Base-by-base conservation (phyloP, 2,797 vertebrate species). In the Pseudomugil gertrudae region DNA sequence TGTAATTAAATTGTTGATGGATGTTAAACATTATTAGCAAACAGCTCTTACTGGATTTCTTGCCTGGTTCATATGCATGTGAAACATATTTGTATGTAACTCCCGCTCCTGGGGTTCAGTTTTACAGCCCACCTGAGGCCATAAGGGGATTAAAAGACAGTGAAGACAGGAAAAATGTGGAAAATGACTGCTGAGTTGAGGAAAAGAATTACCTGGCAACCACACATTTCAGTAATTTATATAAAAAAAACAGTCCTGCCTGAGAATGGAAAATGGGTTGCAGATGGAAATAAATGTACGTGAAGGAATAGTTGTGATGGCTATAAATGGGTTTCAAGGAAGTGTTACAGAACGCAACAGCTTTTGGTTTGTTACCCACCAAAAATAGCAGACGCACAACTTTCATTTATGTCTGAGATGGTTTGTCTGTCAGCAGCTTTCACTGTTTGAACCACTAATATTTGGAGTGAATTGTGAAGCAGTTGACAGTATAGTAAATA, bases 221-320 rank as follows among this genome's bases (percentile, higher is more conserved):
- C 9, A 19, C 4, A 69, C 5, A 33, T 71, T 73, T 73, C n/a
- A 55, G 29, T 63, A 9, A 26, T 26, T 36, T 27, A 21, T 21
- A 27, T 29, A 32, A 27, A 57, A 83, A 63, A 40, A 48, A 59
- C 53, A 59, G 54, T 13, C n/a, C 27, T 71, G 78, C 27, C 10
- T 50, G 10, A 43, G 51, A 78, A 65, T 55, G 72, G 81, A 69
- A 84, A 85, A 80, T 72, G 47, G 58, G 45, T 76, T 76, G 36
- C 78, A 79, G 60, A 66, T 76, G 78, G 74, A 65, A 74, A 79
- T 56, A 47, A 66, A 66, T 43, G 35, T 58, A 57, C 21, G 67
- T 13, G 5, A n/a, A 26, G 47, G 26, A 13, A 36, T 30, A 72
- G 74, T 69, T 45, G 7, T 48, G 43, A 59, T 40, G 40, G 24